Evolutionary conservation across 2,113 vertebrate genomes (phyloP), one percentile per base, ranked within the genome.

Genomic region (Antennarius striatus): DNA sequence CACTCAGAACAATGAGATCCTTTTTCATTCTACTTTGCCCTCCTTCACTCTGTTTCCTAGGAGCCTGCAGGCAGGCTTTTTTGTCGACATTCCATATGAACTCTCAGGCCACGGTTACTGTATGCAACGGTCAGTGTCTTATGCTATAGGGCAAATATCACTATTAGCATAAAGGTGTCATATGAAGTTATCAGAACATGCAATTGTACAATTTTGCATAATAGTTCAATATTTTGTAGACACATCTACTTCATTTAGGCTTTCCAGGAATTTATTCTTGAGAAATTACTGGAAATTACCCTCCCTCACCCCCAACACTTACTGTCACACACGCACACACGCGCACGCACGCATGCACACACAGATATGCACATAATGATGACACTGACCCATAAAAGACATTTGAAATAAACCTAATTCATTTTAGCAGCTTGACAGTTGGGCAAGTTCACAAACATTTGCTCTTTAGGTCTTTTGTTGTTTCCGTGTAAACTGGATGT

Each of bases 1-100:
- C 63, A 52, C 73, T 88, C 77, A 5, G 68, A 78, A 92, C 92
- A 93, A 92, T 91, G 86, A 73, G 71, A 69, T 83, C 84, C 86
- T 91, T 92, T 93, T 86, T 91, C 75, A 74, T 79, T 79, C 71
- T 57, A 15, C 79, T 63, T 58, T 77, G 63, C 81, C 74, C 75
- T 83, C 68, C 70, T 87, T 77, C 61, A 60, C 72, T 73, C 71
- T 16, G 67, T 75, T 79, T 85, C 68, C 79, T 60, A 64, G 64
- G 82, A 56, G 70, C 71, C 80, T 46, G 75, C 73, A 72, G 79
- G 60, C 79, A 75, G 63, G 57, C 53, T 61, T 73, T 79, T 74
- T 74, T 71, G 53, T 75, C 40, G 30, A 84, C 68, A 30, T 85
- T 80, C 78, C 75, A 59, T 62, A 60, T 75, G 61, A 76, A 53